A percentile compares a stretch with the other conserved stretches of the same genome.
Conservation (phyloP, 2,888 invertebrate species). For the Callinectes sapidus region DNA sequence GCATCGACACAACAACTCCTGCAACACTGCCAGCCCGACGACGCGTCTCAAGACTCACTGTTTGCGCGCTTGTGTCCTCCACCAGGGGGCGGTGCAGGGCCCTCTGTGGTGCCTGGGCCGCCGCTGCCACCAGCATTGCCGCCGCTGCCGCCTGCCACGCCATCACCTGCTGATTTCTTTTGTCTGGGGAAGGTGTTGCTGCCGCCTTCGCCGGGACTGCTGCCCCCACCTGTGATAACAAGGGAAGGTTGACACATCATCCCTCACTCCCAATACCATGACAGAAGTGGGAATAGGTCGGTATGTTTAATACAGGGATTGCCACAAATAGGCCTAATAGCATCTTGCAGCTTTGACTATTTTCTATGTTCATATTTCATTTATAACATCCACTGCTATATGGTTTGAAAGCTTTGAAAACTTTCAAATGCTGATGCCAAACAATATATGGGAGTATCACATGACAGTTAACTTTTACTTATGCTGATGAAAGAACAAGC, state of each 20-base stretch:
- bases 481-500: too few relatives aligned
- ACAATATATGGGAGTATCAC: too few relatives aligned
- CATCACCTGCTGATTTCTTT: constrained; percentile 67
- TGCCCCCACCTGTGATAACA: constrained; percentile 58
- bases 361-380: too few relatives aligned
- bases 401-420: neutral
- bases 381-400: neutral
- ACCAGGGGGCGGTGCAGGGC: constrained; percentile 42
- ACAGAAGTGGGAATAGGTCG: neutral
- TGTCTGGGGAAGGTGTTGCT: constrained; percentile 73
- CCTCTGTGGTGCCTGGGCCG: constrained; percentile 40
- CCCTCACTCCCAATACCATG: neutral
- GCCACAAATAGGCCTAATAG: neutral
- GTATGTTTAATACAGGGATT: too few relatives aligned
- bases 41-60: constrained; percentile 62
- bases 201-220: constrained; percentile 69
- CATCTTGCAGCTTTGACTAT: neutral
- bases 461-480: too few relatives aligned
- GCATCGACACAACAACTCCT: constrained; percentile 22
- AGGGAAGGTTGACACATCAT: neutral
- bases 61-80: constrained; percentile 64
- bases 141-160: neutral
- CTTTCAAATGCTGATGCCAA: too few relatives aligned
- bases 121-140: constrained; percentile 32
- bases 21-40: constrained; percentile 30